Base-by-base conservation (phyloP, 1,140 invertebrate genomes). In the Pseudomyrmex dendroicus region DNA sequence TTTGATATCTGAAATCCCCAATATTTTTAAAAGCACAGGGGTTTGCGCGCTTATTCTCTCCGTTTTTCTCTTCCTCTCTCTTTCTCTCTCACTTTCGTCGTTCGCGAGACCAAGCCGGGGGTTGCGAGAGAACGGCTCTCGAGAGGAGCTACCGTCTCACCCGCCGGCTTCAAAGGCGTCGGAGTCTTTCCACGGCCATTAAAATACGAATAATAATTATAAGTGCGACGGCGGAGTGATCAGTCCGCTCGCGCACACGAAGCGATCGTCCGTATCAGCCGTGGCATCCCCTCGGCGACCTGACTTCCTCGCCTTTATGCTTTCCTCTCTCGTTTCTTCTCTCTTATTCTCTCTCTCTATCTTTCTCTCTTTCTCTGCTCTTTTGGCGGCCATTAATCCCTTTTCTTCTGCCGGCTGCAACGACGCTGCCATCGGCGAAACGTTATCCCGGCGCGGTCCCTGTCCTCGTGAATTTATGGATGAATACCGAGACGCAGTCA, bases 131-230 rank as follows among this genome's bases (percentile, higher is more conserved):
- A 80, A 83, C 87, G 74, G 86, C 64, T 86, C 82, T 85, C 78
- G 89, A 90, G 89, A 90, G 85, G 80, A 89, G 86, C 66, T 84
- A 80, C 63, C 85, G 77, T 87, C 90, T 91, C 90, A 86, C 87
- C 89, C 89, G 76, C 80, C 85, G 90, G 91, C 92, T 92, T 94
- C 93, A 94, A 94, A 94, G 91, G 90, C 91, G 84, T 76, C 72
- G 88, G 62, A 91, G 84, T 84, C 90, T 91, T 91, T 91, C 91
- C 89, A 89, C 91, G 92, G 85, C 93, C 93, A 94, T 94, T 94
- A 94, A 94, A 94, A 94, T 93, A 91, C 92, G 93, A 93, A 94
- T 94, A 94, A 94, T 94, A 94, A 94, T 94, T 92, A 93, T 92
- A 90, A 93, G 89, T 93, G 92, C 91, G 90, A 92, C 92, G 90